Percentiles rank a stretch among this genome's conserved stretches.
Evolutionary conservation across 2,113 vertebrate species (phyloP).

Genomic region (Sinocyclocheilus anophthalmus): DNA sequence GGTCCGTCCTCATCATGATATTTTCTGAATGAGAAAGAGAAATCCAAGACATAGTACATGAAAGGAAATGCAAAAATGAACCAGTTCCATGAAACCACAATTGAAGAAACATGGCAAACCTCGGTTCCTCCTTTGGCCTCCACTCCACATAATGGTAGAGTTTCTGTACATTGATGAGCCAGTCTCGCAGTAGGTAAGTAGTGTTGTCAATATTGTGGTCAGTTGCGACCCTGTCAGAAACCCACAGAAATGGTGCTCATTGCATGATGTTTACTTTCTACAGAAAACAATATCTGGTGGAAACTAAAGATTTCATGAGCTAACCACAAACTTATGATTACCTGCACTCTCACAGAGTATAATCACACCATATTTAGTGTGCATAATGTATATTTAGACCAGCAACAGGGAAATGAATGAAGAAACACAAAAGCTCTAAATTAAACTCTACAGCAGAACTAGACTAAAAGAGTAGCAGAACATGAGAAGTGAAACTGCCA

Average conservation of each 20-base stretch:
- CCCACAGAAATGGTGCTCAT: neutral
- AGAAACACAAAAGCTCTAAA: constrained; percentile 2
- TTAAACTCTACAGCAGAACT: constrained; percentile 15
- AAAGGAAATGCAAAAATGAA: neutral
- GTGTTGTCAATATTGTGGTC: constrained; percentile 91
- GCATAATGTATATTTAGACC: neutral
- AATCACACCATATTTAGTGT: neutral
- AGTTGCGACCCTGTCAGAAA: constrained; percentile 83
- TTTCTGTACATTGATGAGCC: constrained; percentile 84
- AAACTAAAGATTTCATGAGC: neutral
- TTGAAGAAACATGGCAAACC: constrained; percentile 66
- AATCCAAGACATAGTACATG: neutral
- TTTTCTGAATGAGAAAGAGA: constrained; percentile 58
- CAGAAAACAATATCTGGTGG: neutral
- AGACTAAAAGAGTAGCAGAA: neutral
- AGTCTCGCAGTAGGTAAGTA: constrained; percentile 81
- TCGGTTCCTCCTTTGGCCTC: constrained; percentile 84
- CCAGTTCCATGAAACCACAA: neutral
- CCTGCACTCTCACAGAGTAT: neutral
- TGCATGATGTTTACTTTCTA: neutral
- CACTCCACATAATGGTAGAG: constrained; percentile 90
- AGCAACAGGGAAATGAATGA: neutral
- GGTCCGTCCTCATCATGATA: constrained; percentile 84
- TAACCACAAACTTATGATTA: neutral
- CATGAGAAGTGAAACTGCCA: constrained; percentile 57